These are phyloP conservation scores for Ptyas mucosa DNA, from an alignment of 2,113 vertebrate species.

Conservation along the genomic window DNA sequence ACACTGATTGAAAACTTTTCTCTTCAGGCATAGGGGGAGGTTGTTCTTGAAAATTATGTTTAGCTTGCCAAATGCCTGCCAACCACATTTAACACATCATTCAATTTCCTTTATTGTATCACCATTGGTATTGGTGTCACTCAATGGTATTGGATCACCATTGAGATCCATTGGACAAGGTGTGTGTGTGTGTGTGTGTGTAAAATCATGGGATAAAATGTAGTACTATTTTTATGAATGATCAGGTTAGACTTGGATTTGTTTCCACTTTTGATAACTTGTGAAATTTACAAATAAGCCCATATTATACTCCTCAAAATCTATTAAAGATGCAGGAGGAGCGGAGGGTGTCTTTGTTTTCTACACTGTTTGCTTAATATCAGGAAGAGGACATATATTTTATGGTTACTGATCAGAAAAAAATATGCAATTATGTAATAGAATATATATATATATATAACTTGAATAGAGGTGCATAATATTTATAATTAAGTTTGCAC, in stretches of 20 bases:
- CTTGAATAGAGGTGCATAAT: not conserved
- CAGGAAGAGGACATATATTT: not conserved
- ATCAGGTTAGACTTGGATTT: not conserved
- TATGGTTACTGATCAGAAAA: not conserved
- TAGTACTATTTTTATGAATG: too few species aligned
- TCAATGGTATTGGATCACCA: too few species aligned
- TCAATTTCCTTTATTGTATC: too few species aligned
- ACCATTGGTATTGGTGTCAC: too few species aligned
- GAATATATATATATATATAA: not conserved
- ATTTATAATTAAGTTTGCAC: not conserved
- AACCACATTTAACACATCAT: too few species aligned
- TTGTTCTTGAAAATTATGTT: too few species aligned
- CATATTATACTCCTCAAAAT: not conserved
- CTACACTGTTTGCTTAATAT: not conserved
- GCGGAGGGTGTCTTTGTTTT: not conserved
- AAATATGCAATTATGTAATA: not conserved
- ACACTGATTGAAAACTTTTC: too few species aligned
- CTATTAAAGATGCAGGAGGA: not conserved
- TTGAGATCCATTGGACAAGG: too few species aligned
- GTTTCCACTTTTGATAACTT: not conserved
- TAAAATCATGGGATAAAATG: too few species aligned
- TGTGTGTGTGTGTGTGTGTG: too few species aligned
- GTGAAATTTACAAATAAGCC: not conserved
- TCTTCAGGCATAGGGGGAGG: too few species aligned
- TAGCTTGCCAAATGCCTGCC: too few species aligned